Percentiles rank a stretch among this genome's conserved stretches.
phyloP scores from a whole-genome alignment of 2,797 vertebrate species.

The Rhabdomys pumilio region DNA sequence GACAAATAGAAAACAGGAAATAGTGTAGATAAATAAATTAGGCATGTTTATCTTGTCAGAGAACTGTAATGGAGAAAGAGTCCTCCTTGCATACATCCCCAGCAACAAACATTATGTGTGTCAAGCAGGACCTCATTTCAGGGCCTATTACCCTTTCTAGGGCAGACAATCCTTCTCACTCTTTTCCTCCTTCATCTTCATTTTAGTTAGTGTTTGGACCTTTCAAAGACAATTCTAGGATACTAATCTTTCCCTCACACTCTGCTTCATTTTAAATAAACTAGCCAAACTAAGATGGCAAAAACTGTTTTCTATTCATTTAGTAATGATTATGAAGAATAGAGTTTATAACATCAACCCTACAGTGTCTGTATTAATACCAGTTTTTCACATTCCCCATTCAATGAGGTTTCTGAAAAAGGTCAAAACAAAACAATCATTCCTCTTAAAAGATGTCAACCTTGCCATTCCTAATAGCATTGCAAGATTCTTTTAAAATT shows the following conservation, averaged over 20 bases:
- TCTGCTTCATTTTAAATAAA: conserved; percentile 2
- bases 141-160: background rate
- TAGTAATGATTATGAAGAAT: background rate
- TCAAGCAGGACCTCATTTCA: background rate
- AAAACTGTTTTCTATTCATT: conserved; percentile 3
- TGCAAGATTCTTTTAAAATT: background rate
- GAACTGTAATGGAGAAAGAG: background rate
- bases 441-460: background rate
- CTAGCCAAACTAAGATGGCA: background rate
- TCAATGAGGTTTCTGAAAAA: conserved; percentile 22
- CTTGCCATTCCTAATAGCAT: background rate
- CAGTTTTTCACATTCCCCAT: conserved; percentile 17
- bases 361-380: background rate
- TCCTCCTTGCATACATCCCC: conserved; percentile 14
- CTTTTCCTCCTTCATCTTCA: background rate
- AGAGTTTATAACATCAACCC: background rate
- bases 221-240: background rate
- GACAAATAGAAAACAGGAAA: background rate
- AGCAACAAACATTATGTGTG: background rate
- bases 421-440: background rate
- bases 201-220: background rate
- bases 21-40: background rate
- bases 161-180: background rate
- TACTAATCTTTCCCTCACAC: background rate
- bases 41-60: background rate